Base-by-base conservation (phyloP, 2,797 vertebrate species). In the Vultur gryphus region DNA sequence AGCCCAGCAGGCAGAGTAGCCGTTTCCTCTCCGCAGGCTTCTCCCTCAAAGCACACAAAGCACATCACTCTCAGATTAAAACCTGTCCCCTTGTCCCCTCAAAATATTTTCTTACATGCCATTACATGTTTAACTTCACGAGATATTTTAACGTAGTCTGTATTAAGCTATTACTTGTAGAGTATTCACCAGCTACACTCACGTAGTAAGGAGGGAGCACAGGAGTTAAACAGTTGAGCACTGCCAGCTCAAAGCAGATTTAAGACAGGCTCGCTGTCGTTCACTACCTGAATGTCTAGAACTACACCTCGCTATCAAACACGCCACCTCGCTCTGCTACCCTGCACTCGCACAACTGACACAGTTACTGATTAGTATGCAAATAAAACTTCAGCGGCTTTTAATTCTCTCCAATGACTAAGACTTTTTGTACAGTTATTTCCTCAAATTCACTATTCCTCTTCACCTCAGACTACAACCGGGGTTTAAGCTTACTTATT, bases 161-260 rank as follows among this genome's bases (percentile, higher is more conserved):
- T 8, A 46, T 8, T 18, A 46, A 75, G 33, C 29, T 37, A 4
- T 3, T 9, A 43, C 43, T 21, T 41, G 44, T 3, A 17, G 26
- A 67, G 26, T 2, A 31, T 0, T 57, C 58, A 31, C 39, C 26
- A 73, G 41, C 43, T 35, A 7, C 1, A 3, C 25, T 43, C 20
- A 2, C 0, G 0, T 2, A 48, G 37, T 12, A 44, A 26, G 48
- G 26, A 67, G 2, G 7, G 18, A 72, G 51, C 31, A 51, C 12
- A 15, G 29, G 44, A 80, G 43, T 29, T 49, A 21, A 61, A 11
- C 24, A 28, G 64, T 1, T 19, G 28, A 91, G 44, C 29, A 10
- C 11, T 16, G 19, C 9, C 58, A 35, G 77, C n/a, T 71, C 14
- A 44, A 18, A 70, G 65, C 29, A 29, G 19, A 41, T 24, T 5